Conservation (phyloP, 2,888 invertebrate genomes). For the Cryptocheilus praepositus region DNA sequence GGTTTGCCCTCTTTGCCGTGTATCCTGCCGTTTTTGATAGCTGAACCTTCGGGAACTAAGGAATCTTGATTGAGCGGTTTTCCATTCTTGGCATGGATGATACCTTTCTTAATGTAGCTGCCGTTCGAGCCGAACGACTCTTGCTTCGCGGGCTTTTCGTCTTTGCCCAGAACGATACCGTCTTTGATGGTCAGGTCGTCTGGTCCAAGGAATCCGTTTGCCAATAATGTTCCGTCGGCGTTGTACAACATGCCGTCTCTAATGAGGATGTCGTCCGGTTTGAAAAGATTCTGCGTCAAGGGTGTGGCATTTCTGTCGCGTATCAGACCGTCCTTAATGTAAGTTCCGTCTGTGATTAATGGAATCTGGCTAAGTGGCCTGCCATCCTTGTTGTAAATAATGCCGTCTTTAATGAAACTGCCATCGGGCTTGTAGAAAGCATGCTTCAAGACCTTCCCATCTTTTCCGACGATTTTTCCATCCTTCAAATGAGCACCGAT, state of each 20-base stretch:
- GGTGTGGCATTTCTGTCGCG: slow-evolving; percentile 58
- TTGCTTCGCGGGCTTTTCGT: slow-evolving; percentile 67
- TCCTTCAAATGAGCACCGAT: slow-evolving; percentile 67
- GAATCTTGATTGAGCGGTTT: slow-evolving; percentile 69
- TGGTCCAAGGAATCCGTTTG: slow-evolving; percentile 60
- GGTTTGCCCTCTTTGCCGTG: slow-evolving; percentile 66
- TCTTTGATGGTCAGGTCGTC: slow-evolving; percentile 65
- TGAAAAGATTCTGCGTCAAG: slow-evolving; percentile 67
- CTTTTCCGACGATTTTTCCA: slow-evolving; percentile 69
- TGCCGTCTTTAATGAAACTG: slow-evolving; percentile 69
- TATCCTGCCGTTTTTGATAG: slow-evolving; percentile 67
- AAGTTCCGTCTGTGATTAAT: slow-evolving; percentile 64
- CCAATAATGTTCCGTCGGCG: slow-evolving; percentile 53
- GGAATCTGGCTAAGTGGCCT: slow-evolving; percentile 67
- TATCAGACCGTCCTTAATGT: slow-evolving; percentile 64
- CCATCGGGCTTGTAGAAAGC: slow-evolving; percentile 70
- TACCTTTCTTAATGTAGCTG: slow-evolving; percentile 63
- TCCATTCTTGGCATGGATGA: slow-evolving; percentile 63
- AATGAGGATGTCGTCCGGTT: slow-evolving; percentile 62
- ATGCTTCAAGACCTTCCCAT: slow-evolving; percentile 67
- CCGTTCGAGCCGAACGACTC: slow-evolving; percentile 68
- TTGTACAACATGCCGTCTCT: slow-evolving; percentile 66
- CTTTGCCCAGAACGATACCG: slow-evolving; percentile 62
- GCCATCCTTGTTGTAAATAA: slow-evolving; percentile 64
- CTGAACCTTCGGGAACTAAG: slow-evolving; percentile 65